Conservation (phyloP, 2,113 vertebrate genomes). For the Lethenteron camtschaticum region DNA sequence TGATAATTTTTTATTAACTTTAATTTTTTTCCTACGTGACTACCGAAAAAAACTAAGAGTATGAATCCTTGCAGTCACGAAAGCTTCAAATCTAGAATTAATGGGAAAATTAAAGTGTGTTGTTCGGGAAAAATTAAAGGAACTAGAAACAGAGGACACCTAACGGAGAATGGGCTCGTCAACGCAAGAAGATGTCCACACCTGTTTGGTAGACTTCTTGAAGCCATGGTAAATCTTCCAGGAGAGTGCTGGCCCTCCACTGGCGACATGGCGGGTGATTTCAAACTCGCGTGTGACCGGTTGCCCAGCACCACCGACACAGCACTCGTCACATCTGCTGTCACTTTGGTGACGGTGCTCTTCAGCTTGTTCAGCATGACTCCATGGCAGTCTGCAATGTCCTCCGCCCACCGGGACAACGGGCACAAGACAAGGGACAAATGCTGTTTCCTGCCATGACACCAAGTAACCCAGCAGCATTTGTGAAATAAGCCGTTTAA, state of each 20-base stretch:
- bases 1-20: too few relatives aligned
- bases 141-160: neutral
- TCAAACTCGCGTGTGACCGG: slow-evolving; percentile 87
- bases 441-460: too few relatives aligned
- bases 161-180: neutral
- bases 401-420: too few relatives aligned
- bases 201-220: slow-evolving; percentile 98
- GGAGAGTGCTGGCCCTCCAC: slow-evolving; percentile 63
- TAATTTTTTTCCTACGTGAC: too few relatives aligned
- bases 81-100: too few relatives aligned
- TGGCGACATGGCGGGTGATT: slow-evolving; percentile 79
- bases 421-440: too few relatives aligned
- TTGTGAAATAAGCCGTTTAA: too few relatives aligned
- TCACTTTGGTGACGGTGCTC: slow-evolving; percentile 92
- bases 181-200: slow-evolving; percentile 15
- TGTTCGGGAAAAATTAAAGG: neutral
- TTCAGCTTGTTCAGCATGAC: slow-evolving; percentile 97
- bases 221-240: slow-evolving; percentile 97
- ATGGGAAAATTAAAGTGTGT: too few relatives aligned
- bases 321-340: slow-evolving; percentile 83
- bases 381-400: slow-evolving; percentile 41
- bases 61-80: too few relatives aligned
- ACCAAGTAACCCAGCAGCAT: too few relatives aligned
- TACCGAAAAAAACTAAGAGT: too few relatives aligned
- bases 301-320: slow-evolving; percentile 67